Evolutionary conservation across 2,113 vertebrate species (phyloP).

Genomic region (Forbesichthys agassizii): DNA sequence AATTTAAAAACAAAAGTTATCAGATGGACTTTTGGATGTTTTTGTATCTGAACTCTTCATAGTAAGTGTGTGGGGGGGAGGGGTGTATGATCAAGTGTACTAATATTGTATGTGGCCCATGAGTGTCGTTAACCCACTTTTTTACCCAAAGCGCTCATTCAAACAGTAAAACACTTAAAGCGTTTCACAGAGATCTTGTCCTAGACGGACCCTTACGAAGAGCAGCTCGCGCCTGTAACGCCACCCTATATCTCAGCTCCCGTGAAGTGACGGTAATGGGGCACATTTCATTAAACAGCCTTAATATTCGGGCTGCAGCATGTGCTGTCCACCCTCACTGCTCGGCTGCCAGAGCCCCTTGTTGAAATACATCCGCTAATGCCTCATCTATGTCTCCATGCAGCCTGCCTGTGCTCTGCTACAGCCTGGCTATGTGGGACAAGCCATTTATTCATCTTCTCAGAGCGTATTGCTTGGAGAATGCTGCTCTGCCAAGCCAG

Average conservation of each 20-base stretch:
- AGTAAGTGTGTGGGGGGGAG: too few relatives aligned
- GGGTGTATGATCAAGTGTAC: too few relatives aligned
- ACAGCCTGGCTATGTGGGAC: conserved; percentile 62
- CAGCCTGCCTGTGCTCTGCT: conserved; percentile 44
- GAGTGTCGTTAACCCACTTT: too few relatives aligned
- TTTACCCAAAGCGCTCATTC: too few relatives aligned
- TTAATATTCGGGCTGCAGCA: conserved; percentile 53
- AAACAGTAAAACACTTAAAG: too few relatives aligned
- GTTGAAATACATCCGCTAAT: conserved; percentile 64
- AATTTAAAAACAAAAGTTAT: too few relatives aligned
- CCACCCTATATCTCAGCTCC: conserved; percentile 46
- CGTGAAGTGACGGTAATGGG: conserved; percentile 52
- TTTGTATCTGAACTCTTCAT: too few relatives aligned
- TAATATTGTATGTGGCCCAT: too few relatives aligned
- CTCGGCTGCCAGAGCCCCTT: conserved; percentile 37
- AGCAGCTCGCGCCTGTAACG: conserved; percentile 23
- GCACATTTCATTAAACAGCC: conserved; percentile 61
- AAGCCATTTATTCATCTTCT: conserved; percentile 71
- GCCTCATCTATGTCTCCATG: conserved; percentile 66
- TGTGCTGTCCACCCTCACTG: conserved; percentile 60
- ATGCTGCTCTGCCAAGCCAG: conserved; percentile 52
- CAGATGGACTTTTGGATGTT: too few relatives aligned
- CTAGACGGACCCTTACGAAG: conserved; percentile 23
- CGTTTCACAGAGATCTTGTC: too few relatives aligned
- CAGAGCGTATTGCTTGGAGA: conserved; percentile 56